Conservation (phyloP, 2,888 invertebrate species). For the Candidula unifasciata region DNA sequence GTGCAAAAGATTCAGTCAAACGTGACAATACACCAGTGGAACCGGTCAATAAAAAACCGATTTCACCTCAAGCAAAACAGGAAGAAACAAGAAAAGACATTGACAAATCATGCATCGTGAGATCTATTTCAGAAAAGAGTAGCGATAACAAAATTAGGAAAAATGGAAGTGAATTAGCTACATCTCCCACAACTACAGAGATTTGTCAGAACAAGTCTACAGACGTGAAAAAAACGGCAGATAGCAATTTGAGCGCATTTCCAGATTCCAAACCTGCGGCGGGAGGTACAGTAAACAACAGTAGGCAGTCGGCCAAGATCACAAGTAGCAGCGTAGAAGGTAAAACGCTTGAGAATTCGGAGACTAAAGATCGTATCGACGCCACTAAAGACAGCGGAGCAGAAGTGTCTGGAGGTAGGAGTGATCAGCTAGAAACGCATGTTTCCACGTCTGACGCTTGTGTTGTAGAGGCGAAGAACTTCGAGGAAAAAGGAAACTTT, state of each 20-base stretch:
- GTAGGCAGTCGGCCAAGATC: constrained; percentile 17
- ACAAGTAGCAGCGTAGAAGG: constrained; percentile 14
- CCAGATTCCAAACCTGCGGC: constrained; percentile 2
- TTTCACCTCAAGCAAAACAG: neutral
- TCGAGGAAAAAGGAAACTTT: constrained; percentile 3
- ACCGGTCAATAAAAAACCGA: neutral
- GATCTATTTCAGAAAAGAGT: neutral
- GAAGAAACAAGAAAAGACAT: neutral
- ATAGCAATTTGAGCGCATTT: neutral
- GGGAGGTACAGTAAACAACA: neutral
- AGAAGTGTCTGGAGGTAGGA: constrained; percentile 34
- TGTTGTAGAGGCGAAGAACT: neutral
- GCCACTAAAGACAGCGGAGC: constrained; percentile 36
- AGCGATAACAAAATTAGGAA: constrained; percentile 11
- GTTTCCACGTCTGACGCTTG: neutral
- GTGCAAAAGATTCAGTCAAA: constrained; percentile 28
- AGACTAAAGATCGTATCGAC: neutral
- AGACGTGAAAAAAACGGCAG: neutral
- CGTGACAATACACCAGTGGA: neutral
- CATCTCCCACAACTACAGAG: neutral
- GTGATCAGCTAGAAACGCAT: neutral
- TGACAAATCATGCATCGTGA: neutral
- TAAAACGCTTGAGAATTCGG: neutral
- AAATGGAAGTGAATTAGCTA: neutral
- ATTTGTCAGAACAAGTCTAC: neutral